Evolutionary conservation across 2,888 invertebrate genomes (phyloP), one percentile per base, ranked within the genome.

Genomic region (Xestia xanthographa): DNA sequence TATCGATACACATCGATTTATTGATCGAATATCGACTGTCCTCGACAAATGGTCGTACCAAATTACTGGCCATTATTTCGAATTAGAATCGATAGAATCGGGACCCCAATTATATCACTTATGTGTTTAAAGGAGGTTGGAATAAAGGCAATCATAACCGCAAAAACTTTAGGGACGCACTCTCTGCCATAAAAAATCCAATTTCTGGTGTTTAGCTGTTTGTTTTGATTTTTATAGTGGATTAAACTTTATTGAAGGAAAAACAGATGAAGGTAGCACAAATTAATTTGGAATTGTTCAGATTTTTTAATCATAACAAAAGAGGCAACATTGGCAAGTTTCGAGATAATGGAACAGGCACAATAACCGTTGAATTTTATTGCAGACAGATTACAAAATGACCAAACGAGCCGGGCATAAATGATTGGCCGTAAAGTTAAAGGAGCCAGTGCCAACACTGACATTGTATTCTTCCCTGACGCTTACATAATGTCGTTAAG

Each of bases 81-180:
- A 96, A 95, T 95, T 96, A 96, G 95, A 96, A 95, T 94, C 96
- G 95, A 96, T 96, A 96, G 95, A 96, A 94, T 94, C 94, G 92
- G 92, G 92, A 95, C 96, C 95, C 93, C 93, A 96, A 96, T 96
- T 96, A 96, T 95, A 96, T 96, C 96, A 96, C 96, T 96, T 96
- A 96, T 96, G 95, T 96, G 96, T 95, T 96, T 96, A 96, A 94
- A 96, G 94, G 93, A 95, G 96, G 96, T 92, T 94, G 96, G 94
- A 94, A 93, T 94, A 77, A 83, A 86, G 88, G 80, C 81, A 94
- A 94, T 95, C 94, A 93, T 93, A 94, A 94, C 93, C 92, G 92
- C 94, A 94, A 95, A 94, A 90, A 84, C 88, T 89, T 88, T 86
- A 88, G 88, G 91, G 90, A 89, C 84, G 82, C 84, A 83, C 87